Conservation (phyloP, 1,140 invertebrate species). For the Andricus grossulariae region DNA sequence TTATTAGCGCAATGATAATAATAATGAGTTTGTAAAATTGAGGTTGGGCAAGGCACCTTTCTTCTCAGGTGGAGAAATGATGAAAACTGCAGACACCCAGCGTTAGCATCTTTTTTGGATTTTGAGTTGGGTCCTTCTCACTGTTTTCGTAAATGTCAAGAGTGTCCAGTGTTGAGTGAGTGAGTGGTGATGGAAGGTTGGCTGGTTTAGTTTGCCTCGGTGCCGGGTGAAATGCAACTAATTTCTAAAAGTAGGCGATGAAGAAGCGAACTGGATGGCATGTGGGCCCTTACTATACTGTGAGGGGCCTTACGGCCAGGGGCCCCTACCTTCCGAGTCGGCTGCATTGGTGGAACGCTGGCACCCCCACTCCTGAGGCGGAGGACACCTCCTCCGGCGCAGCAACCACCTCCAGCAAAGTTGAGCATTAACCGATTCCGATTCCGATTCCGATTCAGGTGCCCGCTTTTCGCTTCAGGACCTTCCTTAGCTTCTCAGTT, state of each 20-base stretch:
- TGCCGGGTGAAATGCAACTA: constrained; percentile 63
- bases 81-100: too few relatives aligned
- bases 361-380: constrained; percentile 3
- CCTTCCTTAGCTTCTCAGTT: too few relatives aligned
- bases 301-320: constrained; percentile 64
- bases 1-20: too few relatives aligned
- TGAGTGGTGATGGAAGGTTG: too few relatives aligned
- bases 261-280: constrained; percentile 71
- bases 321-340: constrained; percentile 56
- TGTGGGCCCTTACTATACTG: constrained; percentile 74
- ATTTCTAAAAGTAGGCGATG: constrained; percentile 69
- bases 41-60: too few relatives aligned
- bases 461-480: too few relatives aligned
- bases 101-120: too few relatives aligned
- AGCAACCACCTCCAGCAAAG: not conserved
- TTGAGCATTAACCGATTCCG: not conserved
- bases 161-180: too few relatives aligned
- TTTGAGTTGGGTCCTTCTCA: too few relatives aligned
- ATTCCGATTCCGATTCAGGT: constrained; percentile 2
- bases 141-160: too few relatives aligned
- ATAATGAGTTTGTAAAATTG: too few relatives aligned
- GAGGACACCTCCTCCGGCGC: not conserved
- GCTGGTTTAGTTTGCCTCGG: constrained; percentile 37
- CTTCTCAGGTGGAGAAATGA: too few relatives aligned
- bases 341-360: constrained; percentile 23